Evolutionary conservation across 1,140 invertebrate genomes (phyloP).

Genomic region (Temnothorax curvispinosus): DNA sequence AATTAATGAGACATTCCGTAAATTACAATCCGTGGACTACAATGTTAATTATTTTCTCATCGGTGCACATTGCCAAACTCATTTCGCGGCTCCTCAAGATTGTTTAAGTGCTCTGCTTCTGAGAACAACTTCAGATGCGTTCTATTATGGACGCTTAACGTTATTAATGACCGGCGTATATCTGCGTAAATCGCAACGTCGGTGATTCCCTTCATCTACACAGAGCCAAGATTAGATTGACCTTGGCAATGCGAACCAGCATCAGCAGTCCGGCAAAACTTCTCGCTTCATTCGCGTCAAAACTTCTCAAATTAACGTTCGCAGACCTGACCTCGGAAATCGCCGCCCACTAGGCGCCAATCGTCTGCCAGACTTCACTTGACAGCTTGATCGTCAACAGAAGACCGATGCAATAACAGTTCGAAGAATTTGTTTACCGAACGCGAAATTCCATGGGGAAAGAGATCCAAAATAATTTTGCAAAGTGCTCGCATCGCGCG

Average conservation of each 20-base stretch:
- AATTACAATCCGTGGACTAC: not conserved
- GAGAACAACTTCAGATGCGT: conserved; percentile 42
- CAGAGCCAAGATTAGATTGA: conserved; percentile 67
- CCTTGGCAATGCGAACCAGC: conserved; percentile 61
- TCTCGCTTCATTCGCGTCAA: conserved; percentile 52
- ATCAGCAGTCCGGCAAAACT: not conserved
- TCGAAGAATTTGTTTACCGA: conserved; percentile 14
- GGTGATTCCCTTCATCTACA: conserved; percentile 35
- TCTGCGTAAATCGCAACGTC: not conserved
- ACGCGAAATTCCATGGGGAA: not conserved
- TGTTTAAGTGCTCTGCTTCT: conserved; percentile 28
- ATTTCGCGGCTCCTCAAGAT: not conserved
- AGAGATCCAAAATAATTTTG: not conserved
- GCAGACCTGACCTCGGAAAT: conserved; percentile 41
- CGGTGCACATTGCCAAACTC: conserved; percentile 33
- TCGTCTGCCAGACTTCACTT: conserved; percentile 17
- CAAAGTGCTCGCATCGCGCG: not conserved
- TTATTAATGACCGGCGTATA: conserved; percentile 43
- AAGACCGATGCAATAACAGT: not conserved
- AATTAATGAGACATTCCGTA: not conserved
- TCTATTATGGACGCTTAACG: not conserved
- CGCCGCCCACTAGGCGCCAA: conserved; percentile 37
- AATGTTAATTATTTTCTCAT: not conserved
- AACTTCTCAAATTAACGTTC: conserved; percentile 28
- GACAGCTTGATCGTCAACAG: not conserved